A percentile compares a stretch with the other conserved stretches of the same genome.
These are phyloP conservation scores for Aythya baeri DNA, from an alignment of 2,113 vertebrate genomes.

Conservation along the genomic window DNA sequence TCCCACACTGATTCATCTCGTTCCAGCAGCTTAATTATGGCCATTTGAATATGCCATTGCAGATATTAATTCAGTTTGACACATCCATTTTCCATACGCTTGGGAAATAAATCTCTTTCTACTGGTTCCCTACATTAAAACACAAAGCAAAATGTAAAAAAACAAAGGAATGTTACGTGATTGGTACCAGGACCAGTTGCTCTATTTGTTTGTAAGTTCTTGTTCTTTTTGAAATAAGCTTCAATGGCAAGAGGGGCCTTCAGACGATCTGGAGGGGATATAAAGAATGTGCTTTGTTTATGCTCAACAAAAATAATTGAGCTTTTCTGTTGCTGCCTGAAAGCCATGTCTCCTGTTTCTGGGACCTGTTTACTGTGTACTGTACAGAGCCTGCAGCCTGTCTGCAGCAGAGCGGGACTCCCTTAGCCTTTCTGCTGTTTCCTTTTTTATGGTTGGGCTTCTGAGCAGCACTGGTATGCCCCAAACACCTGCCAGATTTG, in stretches of 20 bases:
- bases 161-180: neutral
- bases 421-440: conserved; percentile 28
- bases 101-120: conserved; percentile 50
- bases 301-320: conserved; percentile 41
- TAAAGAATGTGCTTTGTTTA: conserved; percentile 46
- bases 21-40: conserved; percentile 64
- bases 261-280: conserved; percentile 42
- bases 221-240: conserved; percentile 40
- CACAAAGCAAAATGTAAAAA: conserved; percentile 31
- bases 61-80: conserved; percentile 62
- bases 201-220: conserved; percentile 33
- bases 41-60: conserved; percentile 59
- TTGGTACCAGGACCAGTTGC: conserved; percentile 42
- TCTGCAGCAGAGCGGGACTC: conserved; percentile 27
- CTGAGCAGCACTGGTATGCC: conserved; percentile 56
- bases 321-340: conserved; percentile 36
- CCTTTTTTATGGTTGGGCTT: conserved; percentile 47
- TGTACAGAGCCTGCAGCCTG: conserved; percentile 13
- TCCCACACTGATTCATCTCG: conserved; percentile 44
- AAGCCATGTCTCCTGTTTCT: conserved; percentile 18
- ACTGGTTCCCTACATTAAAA: neutral
- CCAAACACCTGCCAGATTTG: conserved; percentile 77
- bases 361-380: conserved; percentile 4
- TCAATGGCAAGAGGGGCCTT: conserved; percentile 29
- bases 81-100: conserved; percentile 56